Evolutionary conservation across 2,113 vertebrate species (phyloP).

Genomic region (Dendrocopos noguchii): DNA sequence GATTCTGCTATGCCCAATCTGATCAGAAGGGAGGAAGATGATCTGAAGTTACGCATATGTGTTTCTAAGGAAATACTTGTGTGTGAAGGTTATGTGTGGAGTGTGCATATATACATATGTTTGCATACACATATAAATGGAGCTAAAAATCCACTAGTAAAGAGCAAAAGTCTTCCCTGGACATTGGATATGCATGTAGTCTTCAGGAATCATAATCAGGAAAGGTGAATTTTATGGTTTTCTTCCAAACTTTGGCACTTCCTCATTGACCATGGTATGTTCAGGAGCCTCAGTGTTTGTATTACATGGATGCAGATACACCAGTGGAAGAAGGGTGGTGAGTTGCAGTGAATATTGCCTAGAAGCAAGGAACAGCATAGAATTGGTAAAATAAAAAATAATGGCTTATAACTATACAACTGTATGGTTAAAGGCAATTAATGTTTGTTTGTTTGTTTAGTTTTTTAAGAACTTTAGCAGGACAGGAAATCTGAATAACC

Average conservation of each 20-base stretch:
- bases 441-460: neutral
- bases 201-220: neutral
- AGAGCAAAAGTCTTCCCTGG: neutral
- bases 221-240: neutral
- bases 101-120: accelerated
- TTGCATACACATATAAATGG: neutral
- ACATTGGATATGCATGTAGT: neutral
- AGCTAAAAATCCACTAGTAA: neutral
- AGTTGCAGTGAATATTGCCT: neutral
- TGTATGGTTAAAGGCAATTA: neutral
- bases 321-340: neutral
- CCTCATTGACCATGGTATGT: neutral
- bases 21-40: neutral
- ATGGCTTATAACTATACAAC: neutral
- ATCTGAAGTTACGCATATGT: neutral
- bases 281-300: neutral
- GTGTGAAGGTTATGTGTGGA: neutral
- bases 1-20: neutral
- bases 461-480: neutral
- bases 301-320: accelerated
- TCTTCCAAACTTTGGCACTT: neutral
- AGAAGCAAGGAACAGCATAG: neutral
- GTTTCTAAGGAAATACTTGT: neutral
- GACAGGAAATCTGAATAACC: neutral
- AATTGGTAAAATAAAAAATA: neutral